phyloP scores from a whole-genome alignment of 2,113 vertebrate genomes.

The Ursus arctos region DNA sequence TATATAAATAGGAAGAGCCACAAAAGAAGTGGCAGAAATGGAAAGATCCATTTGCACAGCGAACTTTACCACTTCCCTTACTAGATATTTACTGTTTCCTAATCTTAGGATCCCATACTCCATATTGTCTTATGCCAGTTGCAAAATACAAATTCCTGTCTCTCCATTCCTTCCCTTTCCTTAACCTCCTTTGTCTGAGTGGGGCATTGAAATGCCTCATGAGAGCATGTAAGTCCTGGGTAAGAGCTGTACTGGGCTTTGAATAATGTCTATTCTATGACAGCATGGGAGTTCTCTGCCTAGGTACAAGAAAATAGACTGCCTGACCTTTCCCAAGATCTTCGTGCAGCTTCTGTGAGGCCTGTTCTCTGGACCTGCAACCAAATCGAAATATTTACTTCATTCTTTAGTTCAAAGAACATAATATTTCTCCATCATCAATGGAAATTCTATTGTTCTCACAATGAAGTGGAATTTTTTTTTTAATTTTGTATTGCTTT shows the following conservation, averaged over 20 bases:
- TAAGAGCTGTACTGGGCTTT: not conserved
- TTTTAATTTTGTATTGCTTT: conserved; percentile 7
- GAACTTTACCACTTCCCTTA: not conserved
- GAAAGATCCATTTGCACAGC: not conserved
- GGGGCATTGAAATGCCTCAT: not conserved
- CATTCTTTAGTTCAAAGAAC: conserved; percentile 16
- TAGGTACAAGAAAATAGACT: not conserved
- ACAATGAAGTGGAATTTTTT: not conserved
- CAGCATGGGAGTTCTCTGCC: not conserved
- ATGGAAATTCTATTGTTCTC: conserved; percentile 36
- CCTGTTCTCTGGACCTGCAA: not conserved
- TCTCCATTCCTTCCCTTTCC: not conserved
- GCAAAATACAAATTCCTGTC: conserved; percentile 25
- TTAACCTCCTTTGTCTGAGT: not conserved
- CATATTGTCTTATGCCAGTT: not conserved
- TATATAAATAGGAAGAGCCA: conserved; percentile 12
- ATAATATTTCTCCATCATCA: not conserved
- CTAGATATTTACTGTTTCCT: conserved; percentile 46
- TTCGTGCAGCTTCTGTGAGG: not conserved
- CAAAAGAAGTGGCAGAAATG: conserved; percentile 23
- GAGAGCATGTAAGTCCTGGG: not conserved
- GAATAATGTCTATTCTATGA: not conserved
- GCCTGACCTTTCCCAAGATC: not conserved
- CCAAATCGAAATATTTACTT: conserved; percentile 49
- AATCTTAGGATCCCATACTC: not conserved